Conservation (phyloP, 1,140 invertebrate species). For the Hylaeus volcanicus region DNA sequence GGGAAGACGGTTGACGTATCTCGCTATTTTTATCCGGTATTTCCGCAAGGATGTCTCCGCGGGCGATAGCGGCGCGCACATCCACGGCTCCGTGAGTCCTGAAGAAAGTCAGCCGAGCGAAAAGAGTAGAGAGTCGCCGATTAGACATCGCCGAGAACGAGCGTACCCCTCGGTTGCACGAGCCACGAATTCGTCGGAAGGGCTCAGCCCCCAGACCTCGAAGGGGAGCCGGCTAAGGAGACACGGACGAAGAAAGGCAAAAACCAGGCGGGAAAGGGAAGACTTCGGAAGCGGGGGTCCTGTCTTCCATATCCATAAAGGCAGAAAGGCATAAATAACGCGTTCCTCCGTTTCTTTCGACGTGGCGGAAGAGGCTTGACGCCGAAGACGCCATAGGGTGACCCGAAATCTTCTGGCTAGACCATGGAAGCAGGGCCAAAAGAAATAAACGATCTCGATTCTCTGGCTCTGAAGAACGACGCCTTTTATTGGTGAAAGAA, state of each 20-base stretch:
- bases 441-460: background rate
- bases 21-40: slow-evolving; percentile 22
- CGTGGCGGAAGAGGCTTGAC: slow-evolving; percentile 37
- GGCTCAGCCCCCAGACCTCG: too few relatives aligned
- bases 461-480: too few relatives aligned
- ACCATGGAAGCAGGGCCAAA: background rate
- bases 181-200: background rate
- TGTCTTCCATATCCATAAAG: slow-evolving; percentile 50
- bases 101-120: slow-evolving; percentile 15
- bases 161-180: background rate
- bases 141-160: slow-evolving; percentile 42
- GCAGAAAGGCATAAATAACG: slow-evolving; percentile 61
- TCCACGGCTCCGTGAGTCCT: slow-evolving; percentile 1
- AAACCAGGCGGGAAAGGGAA: background rate
- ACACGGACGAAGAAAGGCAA: background rate
- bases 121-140: slow-evolving; percentile 43
- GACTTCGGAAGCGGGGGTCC: background rate
- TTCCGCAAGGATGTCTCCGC: slow-evolving; percentile 22
- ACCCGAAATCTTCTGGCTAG: background rate
- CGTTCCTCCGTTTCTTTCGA: slow-evolving; percentile 46
- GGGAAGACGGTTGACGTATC: too few relatives aligned
- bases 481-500: too few relatives aligned
- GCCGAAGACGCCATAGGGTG: background rate
- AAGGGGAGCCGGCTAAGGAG: background rate
- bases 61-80: slow-evolving; percentile 2